A percentile compares a stretch with the other conserved stretches of the same genome.
Conservation (phyloP, 2,113 vertebrate genomes). For the Equus przewalskii region DNA sequence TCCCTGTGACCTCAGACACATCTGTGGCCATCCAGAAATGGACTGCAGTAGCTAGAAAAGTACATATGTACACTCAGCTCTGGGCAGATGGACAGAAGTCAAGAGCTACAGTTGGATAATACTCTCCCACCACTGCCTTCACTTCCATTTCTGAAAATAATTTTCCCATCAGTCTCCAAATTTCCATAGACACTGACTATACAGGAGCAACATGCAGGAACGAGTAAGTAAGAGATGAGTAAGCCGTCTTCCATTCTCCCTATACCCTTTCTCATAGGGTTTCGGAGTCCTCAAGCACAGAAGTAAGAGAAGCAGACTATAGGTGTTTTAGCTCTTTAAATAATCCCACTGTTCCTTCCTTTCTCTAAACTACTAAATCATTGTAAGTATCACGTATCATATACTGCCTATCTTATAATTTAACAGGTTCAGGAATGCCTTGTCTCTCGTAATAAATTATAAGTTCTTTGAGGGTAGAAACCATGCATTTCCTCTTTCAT, state of each 20-base stretch:
- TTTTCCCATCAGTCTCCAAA: neutral
- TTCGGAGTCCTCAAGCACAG: neutral
- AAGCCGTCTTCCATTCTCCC: neutral
- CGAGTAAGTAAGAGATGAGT: neutral
- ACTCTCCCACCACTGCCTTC: neutral
- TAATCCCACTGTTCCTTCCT: neutral
- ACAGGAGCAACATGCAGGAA: neutral
- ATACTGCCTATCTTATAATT: neutral
- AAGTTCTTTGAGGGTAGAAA: constrained; percentile 13
- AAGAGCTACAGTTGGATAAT: neutral
- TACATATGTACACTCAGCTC: neutral
- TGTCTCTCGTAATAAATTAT: neutral
- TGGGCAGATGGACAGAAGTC: neutral
- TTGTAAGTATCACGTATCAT: neutral
- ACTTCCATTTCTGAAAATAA: constrained; percentile 49
- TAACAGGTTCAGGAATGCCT: neutral
- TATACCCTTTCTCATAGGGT: neutral
- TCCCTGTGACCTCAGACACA: neutral
- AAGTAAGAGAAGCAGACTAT: neutral
- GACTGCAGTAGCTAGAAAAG: neutral
- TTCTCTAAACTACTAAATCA: constrained; percentile 27
- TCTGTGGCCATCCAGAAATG: neutral
- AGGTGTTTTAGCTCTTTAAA: constrained; percentile 19
- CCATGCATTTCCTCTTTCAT: neutral
- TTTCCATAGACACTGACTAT: neutral